phyloP scores from a whole-genome alignment of 2,888 invertebrate genomes.

The Toxonevra muliebris region DNA sequence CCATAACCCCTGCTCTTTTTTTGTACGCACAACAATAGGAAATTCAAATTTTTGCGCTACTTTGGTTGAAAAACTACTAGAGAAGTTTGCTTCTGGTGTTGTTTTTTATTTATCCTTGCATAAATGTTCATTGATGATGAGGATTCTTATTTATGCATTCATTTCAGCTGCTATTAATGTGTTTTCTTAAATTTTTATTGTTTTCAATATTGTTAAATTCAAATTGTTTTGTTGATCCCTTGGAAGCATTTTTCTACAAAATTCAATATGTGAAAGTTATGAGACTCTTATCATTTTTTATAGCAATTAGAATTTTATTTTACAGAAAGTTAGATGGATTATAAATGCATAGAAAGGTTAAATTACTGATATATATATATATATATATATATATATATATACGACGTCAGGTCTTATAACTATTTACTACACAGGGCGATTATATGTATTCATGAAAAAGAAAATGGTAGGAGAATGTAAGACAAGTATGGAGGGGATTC shows the following conservation, averaged over 20 bases:
- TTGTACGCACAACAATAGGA: not conserved
- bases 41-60: conserved; percentile 18
- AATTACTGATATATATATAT: conserved; percentile 9
- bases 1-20: not conserved
- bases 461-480: too few species aligned
- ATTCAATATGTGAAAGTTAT: too few species aligned
- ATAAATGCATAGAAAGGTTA: too few species aligned
- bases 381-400: not conserved
- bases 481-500: too few species aligned
- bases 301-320: too few species aligned
- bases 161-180: conserved; percentile 33
- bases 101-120: not conserved
- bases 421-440: too few species aligned
- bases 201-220: conserved; percentile 2
- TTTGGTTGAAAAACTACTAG: conserved; percentile 9
- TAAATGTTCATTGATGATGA: conserved; percentile 8
- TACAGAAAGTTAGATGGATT: too few species aligned
- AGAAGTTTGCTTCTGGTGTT: too few species aligned
- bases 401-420: too few species aligned
- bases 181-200: conserved; percentile 26
- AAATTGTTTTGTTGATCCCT: not conserved
- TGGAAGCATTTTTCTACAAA: too few species aligned
- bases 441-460: too few species aligned
- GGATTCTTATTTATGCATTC: conserved; percentile 22
- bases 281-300: too few species aligned